These are phyloP conservation scores for Andrena praecox DNA, from an alignment of 2,888 invertebrate genomes.

Conservation along the genomic window DNA sequence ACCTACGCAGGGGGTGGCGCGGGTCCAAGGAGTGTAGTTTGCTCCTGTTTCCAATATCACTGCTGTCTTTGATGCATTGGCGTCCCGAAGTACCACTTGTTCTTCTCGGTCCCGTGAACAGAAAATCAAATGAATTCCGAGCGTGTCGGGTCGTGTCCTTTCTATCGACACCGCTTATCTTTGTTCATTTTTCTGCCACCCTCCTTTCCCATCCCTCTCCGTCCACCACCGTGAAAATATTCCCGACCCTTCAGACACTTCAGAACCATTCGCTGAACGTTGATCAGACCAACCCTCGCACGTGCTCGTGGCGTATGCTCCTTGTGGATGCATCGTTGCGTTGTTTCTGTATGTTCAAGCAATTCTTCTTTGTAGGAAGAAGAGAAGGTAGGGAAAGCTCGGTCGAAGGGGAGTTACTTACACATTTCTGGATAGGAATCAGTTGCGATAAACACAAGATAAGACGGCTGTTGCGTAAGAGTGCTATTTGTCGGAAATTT, in stretches of 20 bases:
- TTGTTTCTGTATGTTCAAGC: background rate
- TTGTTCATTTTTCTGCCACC: constrained; percentile 31
- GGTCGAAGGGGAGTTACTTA: too few species aligned
- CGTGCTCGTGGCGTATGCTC: background rate
- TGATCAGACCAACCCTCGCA: background rate
- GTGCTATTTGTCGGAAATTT: too few species aligned
- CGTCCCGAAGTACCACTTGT: constrained; percentile 70
- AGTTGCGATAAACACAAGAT: too few species aligned
- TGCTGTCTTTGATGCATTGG: constrained; percentile 68
- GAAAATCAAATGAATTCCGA: constrained; percentile 75
- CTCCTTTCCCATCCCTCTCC: background rate
- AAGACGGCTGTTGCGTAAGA: too few species aligned
- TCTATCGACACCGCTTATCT: constrained; percentile 49
- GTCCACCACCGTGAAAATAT: constrained; percentile 21
- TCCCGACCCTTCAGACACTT: background rate
- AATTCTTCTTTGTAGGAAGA: background rate
- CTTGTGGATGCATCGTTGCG: background rate
- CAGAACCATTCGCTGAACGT: background rate
- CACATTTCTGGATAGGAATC: too few species aligned
- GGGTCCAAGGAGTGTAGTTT: constrained; percentile 49
- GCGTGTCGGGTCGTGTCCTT: constrained; percentile 63
- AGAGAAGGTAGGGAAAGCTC: too few species aligned
- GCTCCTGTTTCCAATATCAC: constrained; percentile 73
- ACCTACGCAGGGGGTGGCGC: constrained; percentile 13
- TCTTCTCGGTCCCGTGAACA: constrained; percentile 66